A percentile compares a stretch with the other conserved stretches of the same genome.
phyloP scores from a whole-genome alignment of 2,797 vertebrate genomes.

The Rachycentron canadum region DNA sequence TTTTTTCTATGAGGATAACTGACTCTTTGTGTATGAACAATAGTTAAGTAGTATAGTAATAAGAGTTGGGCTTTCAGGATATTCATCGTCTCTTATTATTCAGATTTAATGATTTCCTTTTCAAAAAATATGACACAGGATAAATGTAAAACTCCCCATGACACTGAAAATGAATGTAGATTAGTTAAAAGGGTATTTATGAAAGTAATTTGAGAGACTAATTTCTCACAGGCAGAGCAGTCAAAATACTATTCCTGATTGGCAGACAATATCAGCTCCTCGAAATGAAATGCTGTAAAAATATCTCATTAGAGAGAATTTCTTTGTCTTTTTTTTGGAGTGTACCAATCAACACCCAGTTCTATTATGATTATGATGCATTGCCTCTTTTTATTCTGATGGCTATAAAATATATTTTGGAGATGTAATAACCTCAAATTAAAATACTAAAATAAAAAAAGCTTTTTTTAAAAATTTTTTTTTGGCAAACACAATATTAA shows the following conservation, averaged over 20 bases:
- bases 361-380: slow-evolving; percentile 2
- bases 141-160: slow-evolving; percentile 3
- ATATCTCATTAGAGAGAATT: slow-evolving; percentile 21
- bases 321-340: neutral
- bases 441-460: neutral
- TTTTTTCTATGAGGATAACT: slow-evolving; percentile 2
- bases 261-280: slow-evolving; percentile 12
- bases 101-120: slow-evolving; percentile 30
- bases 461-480: neutral
- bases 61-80: slow-evolving; percentile 3
- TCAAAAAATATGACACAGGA: slow-evolving; percentile 1
- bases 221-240: slow-evolving; percentile 26
- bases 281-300: slow-evolving; percentile 25
- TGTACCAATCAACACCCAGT: slow-evolving; percentile 8
- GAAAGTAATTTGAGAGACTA: slow-evolving; percentile 26
- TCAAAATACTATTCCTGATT: slow-evolving; percentile 32
- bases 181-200: slow-evolving; percentile 33
- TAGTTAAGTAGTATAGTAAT: neutral
- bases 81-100: slow-evolving; percentile 24
- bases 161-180: slow-evolving; percentile 29
- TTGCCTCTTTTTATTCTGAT: neutral
- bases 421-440: neutral
- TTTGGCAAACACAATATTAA: neutral
- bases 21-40: neutral
- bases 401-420: slow-evolving; percentile 7